phyloP scores from a whole-genome alignment of 2,888 invertebrate species.

The Heteropelma amictum region DNA sequence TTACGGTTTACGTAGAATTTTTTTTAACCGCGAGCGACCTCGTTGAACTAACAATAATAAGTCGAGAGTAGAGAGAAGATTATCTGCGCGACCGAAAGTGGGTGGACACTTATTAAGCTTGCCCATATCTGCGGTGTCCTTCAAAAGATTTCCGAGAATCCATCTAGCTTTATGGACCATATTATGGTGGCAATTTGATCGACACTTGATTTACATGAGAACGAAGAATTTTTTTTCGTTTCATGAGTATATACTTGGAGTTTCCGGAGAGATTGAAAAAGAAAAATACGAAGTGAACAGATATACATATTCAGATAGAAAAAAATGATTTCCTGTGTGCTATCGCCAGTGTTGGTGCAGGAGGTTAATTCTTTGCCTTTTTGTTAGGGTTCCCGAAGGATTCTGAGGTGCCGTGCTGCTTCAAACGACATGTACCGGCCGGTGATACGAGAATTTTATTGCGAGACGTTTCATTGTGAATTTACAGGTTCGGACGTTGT shows the following conservation, averaged over 20 bases:
- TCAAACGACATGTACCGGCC: not conserved
- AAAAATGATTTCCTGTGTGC: not conserved
- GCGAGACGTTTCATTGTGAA: too few species aligned
- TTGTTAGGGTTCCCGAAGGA: slow-evolving; percentile 6
- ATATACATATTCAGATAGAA: not conserved
- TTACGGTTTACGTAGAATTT: not conserved
- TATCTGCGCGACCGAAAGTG: slow-evolving; percentile 57
- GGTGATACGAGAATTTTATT: not conserved
- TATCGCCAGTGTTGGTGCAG: not conserved
- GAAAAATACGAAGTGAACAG: slow-evolving; percentile 9
- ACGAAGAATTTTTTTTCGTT: slow-evolving; percentile 67
- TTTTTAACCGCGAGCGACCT: not conserved
- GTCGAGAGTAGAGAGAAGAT: slow-evolving; percentile 60
- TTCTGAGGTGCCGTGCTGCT: not conserved
- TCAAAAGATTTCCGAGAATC: slow-evolving; percentile 51
- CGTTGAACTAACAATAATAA: not conserved
- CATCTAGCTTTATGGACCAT: slow-evolving; percentile 45
- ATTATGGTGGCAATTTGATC: slow-evolving; percentile 53
- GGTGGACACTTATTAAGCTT: slow-evolving; percentile 54
- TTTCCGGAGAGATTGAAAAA: slow-evolving; percentile 1
- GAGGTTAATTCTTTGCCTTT: slow-evolving; percentile 46
- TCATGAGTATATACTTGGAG: slow-evolving; percentile 18
- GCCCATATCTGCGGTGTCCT: slow-evolving; percentile 65
- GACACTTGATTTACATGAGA: slow-evolving; percentile 66
- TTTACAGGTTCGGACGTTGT: too few species aligned